Percentiles rank a stretch among this genome's conserved stretches.
Evolutionary conservation across 2,888 invertebrate species (phyloP).

Genomic region (Caenorhabditis macrosperma): DNA sequence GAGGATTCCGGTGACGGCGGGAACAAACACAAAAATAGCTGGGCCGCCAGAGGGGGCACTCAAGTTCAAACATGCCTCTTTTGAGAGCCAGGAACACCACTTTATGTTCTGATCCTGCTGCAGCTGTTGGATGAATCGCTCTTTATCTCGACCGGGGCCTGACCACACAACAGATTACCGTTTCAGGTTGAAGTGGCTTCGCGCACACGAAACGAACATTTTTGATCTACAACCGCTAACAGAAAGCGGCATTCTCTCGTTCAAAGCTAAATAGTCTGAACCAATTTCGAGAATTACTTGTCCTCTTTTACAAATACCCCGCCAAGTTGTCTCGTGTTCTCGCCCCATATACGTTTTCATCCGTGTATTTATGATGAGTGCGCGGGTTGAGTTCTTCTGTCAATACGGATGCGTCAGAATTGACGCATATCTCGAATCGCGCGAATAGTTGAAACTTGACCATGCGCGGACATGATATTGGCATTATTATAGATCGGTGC

Average conservation of each 20-base stretch:
- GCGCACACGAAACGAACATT: no score
- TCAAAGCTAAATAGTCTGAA: no score
- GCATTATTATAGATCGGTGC: slow-evolving; percentile 16
- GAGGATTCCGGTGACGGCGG: slow-evolving; percentile 53
- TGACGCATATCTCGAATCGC: slow-evolving; percentile 28
- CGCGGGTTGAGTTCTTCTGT: slow-evolving; percentile 43
- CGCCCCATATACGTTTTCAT: slow-evolving; percentile 25
- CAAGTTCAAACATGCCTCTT: slow-evolving; percentile 58
- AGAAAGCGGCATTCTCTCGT: no score
- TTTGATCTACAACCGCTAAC: no score
- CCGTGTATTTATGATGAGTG: slow-evolving; percentile 52
- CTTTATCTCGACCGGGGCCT: neutral
- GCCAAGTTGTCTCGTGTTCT: neutral
- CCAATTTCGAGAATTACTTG: no score
- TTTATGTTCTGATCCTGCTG: slow-evolving; percentile 22
- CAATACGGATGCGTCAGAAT: slow-evolving; percentile 51
- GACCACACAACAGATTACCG: neutral
- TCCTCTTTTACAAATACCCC: neutral
- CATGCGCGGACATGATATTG: slow-evolving; percentile 21
- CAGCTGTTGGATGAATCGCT: slow-evolving; percentile 6
- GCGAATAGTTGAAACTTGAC: slow-evolving; percentile 24
- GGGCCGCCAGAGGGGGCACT: slow-evolving; percentile 50
- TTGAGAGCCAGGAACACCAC: slow-evolving; percentile 42
- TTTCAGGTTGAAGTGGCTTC: no score
- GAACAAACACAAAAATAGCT: slow-evolving; percentile 58